Percentiles rank a stretch among this genome's conserved stretches.
These are phyloP conservation scores for Pelodytes ibericus DNA, from an alignment of 2,797 vertebrate genomes.

Conservation along the genomic window DNA sequence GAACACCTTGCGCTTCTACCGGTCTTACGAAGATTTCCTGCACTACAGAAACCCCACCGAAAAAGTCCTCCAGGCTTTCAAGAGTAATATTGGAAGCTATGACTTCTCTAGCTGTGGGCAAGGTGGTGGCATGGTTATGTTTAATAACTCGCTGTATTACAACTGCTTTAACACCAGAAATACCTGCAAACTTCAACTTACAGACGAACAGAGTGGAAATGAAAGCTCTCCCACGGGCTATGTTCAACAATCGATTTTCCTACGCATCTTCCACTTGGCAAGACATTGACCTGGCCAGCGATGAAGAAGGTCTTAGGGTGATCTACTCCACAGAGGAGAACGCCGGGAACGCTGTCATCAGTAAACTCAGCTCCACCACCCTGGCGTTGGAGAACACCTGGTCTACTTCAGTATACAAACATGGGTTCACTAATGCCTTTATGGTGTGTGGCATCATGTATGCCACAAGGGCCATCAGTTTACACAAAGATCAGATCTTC, in stretches of 20 bases:
- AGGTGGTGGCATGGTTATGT: slow-evolving; percentile 29
- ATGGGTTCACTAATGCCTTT: slow-evolving; percentile 36
- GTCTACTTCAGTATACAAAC: slow-evolving; percentile 59
- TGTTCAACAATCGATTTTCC: slow-evolving; percentile 10
- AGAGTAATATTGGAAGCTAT: too few relatives aligned
- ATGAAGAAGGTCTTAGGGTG: slow-evolving; percentile 16
- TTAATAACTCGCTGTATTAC: slow-evolving; percentile 38
- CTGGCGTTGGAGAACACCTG: slow-evolving; percentile 59
- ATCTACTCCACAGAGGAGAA: slow-evolving; percentile 2
- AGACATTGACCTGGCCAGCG: slow-evolving; percentile 23
- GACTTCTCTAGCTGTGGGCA: not conserved
- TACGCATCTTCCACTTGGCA: not conserved
- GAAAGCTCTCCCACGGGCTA: not conserved
- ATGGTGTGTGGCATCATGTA: slow-evolving; percentile 13
- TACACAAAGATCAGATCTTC: slow-evolving; percentile 14
- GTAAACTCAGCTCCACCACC: slow-evolving; percentile 55
- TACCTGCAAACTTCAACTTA: not conserved
- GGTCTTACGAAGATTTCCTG: slow-evolving; percentile 24
- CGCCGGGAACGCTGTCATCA: not conserved
- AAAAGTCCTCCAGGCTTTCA: not conserved
- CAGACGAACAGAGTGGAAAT: not conserved
- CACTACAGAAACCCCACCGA: not conserved
- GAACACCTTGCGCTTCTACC: not conserved
- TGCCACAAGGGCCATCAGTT: not conserved
- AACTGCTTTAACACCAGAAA: slow-evolving; percentile 30